These are phyloP conservation scores for Coelogynopora nodosa DNA, from an alignment of 2,888 invertebrate genomes.

Conservation along the genomic window DNA sequence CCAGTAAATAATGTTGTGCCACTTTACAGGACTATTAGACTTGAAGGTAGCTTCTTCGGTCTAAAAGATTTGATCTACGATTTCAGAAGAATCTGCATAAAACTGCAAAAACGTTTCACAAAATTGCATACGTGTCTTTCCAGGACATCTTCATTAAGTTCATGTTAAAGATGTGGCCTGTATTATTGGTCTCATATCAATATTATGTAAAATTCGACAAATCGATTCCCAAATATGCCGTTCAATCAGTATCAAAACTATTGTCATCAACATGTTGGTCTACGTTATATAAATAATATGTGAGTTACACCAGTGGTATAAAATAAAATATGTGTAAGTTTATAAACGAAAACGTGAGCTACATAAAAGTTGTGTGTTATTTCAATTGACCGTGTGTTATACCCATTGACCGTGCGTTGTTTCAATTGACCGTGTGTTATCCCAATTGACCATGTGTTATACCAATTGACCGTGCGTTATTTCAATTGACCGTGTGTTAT, in stretches of 20 bases:
- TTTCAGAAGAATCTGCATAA: background rate
- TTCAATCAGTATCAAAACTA: background rate
- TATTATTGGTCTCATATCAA: background rate
- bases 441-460: no score
- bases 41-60: background rate
- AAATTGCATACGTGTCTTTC: background rate
- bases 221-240: background rate
- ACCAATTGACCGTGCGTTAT: no score
- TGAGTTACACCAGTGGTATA: no score
- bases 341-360: no score
- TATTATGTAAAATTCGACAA: background rate
- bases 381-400: no score
- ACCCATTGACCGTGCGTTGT: no score
- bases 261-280: no score
- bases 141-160: background rate
- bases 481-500: no score
- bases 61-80: background rate
- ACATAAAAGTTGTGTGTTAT: no score
- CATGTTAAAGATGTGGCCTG: background rate
- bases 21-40: background rate
- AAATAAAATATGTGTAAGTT: no score
- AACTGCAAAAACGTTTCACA: background rate
- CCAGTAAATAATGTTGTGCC: background rate
- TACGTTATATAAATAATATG: no score
- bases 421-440: no score